Conservation (phyloP, 2,888 invertebrate genomes). For the Idaea dimidiata region DNA sequence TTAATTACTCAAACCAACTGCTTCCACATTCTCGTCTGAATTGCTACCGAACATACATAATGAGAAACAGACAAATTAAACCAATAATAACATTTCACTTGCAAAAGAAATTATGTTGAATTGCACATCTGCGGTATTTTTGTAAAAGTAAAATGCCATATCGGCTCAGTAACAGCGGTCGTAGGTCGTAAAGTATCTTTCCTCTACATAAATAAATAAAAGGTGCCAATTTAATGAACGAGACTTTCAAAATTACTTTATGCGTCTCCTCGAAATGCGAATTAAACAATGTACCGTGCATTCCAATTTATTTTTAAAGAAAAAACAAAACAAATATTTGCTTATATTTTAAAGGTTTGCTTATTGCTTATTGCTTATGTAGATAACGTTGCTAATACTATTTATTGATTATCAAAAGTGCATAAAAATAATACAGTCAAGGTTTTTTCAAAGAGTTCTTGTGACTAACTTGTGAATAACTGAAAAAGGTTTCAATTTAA, state of each 20-base stretch:
- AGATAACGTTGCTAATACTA: not conserved
- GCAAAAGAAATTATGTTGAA: conserved; percentile 38
- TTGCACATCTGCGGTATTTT: conserved; percentile 38
- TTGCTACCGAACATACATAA: conserved; percentile 35
- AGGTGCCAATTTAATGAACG: conserved; percentile 15
- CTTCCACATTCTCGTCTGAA: conserved; percentile 32
- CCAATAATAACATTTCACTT: conserved; percentile 36
- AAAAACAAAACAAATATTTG: not conserved
- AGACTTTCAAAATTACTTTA: conserved; percentile 17
- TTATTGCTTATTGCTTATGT: not conserved
- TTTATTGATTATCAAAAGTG: not conserved
- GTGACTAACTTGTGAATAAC: conserved; percentile 41
- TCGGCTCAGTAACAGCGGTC: conserved; percentile 28
- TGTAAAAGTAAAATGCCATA: conserved; percentile 28
- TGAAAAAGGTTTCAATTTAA: conserved; percentile 58
- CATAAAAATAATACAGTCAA: conserved; percentile 34
- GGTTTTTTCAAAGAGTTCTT: conserved; percentile 40
- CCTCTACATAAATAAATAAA: conserved; percentile 19
- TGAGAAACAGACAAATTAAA: conserved; percentile 33
- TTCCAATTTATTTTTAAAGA: not conserved
- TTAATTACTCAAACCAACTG: conserved; percentile 61
- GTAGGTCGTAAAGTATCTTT: conserved; percentile 35
- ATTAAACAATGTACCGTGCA: not conserved
- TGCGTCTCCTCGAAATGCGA: conserved; percentile 6
- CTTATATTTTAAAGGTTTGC: not conserved